A percentile compares a stretch with the other conserved stretches of the same genome.
These are phyloP conservation scores for Pandemis corylana DNA, from an alignment of 2,888 invertebrate species.

Conservation along the genomic window DNA sequence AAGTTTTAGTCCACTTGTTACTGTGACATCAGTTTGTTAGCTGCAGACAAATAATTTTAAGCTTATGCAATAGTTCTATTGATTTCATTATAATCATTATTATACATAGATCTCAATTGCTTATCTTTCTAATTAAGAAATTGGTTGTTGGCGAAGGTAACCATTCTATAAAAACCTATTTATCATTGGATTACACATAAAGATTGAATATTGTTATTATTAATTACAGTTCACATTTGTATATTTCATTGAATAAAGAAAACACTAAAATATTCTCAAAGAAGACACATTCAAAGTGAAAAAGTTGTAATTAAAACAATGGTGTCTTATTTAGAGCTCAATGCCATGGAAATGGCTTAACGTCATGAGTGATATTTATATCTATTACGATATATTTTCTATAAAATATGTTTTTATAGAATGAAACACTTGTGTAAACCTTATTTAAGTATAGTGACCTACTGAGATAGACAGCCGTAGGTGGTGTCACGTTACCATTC, in stretches of 20 bases:
- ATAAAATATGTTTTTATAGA: conserved; percentile 33
- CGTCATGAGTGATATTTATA: neutral
- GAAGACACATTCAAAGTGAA: neutral
- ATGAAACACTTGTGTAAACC: conserved; percentile 32
- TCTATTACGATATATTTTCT: conserved; percentile 17
- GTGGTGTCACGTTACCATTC: conserved; percentile 83
- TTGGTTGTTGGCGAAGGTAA: conserved; percentile 16
- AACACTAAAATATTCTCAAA: neutral
- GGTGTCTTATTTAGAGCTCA: neutral
- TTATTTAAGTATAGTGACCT: conserved; percentile 58
- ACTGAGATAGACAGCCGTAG: conserved; percentile 73
- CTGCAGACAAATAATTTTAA: conserved; percentile 31
- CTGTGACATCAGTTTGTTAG: conserved; percentile 2
- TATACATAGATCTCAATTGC: conserved; percentile 40
- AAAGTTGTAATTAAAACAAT: neutral
- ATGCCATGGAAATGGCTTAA: neutral
- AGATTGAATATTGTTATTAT: neutral
- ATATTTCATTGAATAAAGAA: neutral
- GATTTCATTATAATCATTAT: conserved; percentile 29
- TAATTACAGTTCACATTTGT: no score
- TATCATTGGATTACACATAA: neutral
- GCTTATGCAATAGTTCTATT: conserved; percentile 35
- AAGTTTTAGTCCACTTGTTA: neutral
- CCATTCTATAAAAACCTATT: conserved; percentile 26
- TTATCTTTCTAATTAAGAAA: conserved; percentile 37